Evolutionary conservation across 1,140 invertebrate genomes (phyloP), one percentile per base, ranked within the genome.

Genomic region (Tetramorium simillimum): DNA sequence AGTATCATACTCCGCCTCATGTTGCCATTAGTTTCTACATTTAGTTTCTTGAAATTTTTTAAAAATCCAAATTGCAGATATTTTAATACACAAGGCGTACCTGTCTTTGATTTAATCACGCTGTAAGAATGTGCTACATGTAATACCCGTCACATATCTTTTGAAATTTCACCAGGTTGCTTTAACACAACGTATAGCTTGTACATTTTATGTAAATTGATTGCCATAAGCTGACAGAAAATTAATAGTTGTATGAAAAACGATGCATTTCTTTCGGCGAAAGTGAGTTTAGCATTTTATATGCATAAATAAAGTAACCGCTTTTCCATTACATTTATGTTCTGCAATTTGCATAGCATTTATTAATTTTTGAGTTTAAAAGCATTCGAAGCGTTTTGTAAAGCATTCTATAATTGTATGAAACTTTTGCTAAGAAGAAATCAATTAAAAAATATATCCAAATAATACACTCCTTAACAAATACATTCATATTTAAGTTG

Each of bases 161-260:
- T 43, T 12, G 21, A 51, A 70, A 21, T n/a, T 21, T 43, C 40
- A 16, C 28, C 49, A 43, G 75, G 72, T 89, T 86, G 67, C 49
- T 49, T 65, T 51, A 60, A 56, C 56, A 75, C 3, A 46, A 33
- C 28, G 67, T 82, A 72, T 33, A 46, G 21, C 33, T 58, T 65
- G 73, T 89, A 89, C 49, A 86, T 86, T 77, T 37, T n/a, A 46
- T 24, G n/a, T 56, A 2, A 62, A 89, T 89, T 67, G 80, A 53
- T 46, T 37, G 58, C 24, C 46, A 12, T 58, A 63, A 87, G 70
- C 24, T 49, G 43, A 1, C 33, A 33, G 53, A 56, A 40, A 60
- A 85, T 14, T 24, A 58, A 43, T 56, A 53, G 16, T 18, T 51
- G 10, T 5, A n/a, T 5, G 62, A 7, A 70, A 56, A 72, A 12